Base-by-base conservation (phyloP, 2,888 invertebrate species). In the Chrysopilus asiliformis region DNA sequence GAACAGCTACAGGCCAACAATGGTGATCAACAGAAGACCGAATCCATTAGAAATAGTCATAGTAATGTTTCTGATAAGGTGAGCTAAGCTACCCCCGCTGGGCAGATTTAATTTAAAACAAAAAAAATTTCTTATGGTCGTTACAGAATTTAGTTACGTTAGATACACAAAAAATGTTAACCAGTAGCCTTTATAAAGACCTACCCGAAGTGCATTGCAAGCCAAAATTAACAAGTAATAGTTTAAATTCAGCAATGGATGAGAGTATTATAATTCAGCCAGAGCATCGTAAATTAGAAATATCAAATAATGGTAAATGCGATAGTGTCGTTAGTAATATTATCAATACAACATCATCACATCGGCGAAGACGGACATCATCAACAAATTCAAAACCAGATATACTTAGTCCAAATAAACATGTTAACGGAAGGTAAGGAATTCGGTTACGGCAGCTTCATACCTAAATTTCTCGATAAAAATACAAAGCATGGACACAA, bases 191-290 rank as follows among this genome's bases (percentile, higher is more conserved):
- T 7, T 22, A 22, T 10, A 22, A 22, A 22, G 22, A 26, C 13
- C 52, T 60, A 48, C 58, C 60, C 41, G 54, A 53, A 51, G 55
- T 58, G 41, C 58, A 60, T 45, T 41, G 49, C 27, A 51, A 48
- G 40, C 48, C 49, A 47, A 50, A 35, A 20, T 22, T n/a, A 15
- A 12, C 18, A 28, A 28, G 29, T 8, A 4, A 35, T 10, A 9
- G 22, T 13, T 4, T 20, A n/a, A 28, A 20, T 17, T 36, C 34
- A 39, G 36, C 52, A 38, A 53, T 56, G 55, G 55, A 56, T 22
- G 55, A 55, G 43, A 56, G 55, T 45, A 55, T 56, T 45, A 46
- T 55, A 34, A 55, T 56, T 46, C 48, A 53, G 47, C 56, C 55
- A 35, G 55, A 55, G 44, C 54, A 54, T 45, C 49, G 52, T 43